Evolutionary conservation across 2,888 invertebrate genomes (phyloP), one percentile per base, ranked within the genome.

Genomic region (Blera fallax): DNA sequence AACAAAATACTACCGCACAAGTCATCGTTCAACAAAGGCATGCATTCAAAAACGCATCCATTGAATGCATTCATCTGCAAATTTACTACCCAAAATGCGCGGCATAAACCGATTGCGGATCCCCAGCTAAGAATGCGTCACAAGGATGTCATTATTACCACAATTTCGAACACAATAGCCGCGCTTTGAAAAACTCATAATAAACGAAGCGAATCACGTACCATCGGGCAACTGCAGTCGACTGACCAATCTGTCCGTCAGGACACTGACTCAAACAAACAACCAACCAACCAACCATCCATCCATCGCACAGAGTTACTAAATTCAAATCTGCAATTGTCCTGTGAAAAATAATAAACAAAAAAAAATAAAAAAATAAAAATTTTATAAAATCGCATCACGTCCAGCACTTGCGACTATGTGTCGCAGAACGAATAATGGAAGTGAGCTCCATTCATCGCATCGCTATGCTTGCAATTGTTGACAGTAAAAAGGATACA

Each of bases 291-390:
- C 43, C 40, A 65, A 21, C 16, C 18, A 34, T 11, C 73, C 29
- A 16, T 18, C 34, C 7, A 24, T 18, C 24, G 6, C 29, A 16
- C 40, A 58, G 40, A 48, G 80, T 62, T 45, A 81, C 73, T 77
- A 82, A 82, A 87, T 87, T 87, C 87, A 87, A 87, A 87, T 87
- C 87, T 82, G 77, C 87, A 76, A 77, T 81, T 85, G 85, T 82
- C 72, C 76, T 62, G 43, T 32, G 58, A 72, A 85, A 87, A 77
- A 65, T 72, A 81, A 73, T 69, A 73, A 73, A 82, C 69, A 82
- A 27, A 69, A 52, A 27, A 40, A 40, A 43, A 64, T 29, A 69
- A 52, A 27, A 40, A 40, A 43, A 64, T 29, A 48, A 64, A 45
- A 34, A 29, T 27, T 11, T 60, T 82, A 67, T 69, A 56, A 62